Evolutionary conservation across 2,888 invertebrate species (phyloP).

Genomic region (Polyommatus icarus): DNA sequence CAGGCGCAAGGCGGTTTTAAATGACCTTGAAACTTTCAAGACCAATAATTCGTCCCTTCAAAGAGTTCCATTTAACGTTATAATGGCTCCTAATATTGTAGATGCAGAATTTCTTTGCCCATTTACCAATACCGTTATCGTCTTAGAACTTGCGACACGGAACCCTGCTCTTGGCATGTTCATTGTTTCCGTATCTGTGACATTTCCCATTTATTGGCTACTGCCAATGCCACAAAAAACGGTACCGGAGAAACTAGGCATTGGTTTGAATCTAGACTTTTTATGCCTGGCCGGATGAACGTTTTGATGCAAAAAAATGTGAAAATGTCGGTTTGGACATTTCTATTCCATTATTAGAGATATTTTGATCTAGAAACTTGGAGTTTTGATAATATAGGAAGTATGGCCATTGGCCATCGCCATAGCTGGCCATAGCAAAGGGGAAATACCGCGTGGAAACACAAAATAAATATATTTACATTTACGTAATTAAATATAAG

Average conservation of each 20-base stretch:
- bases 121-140: background rate
- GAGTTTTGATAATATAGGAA: background rate
- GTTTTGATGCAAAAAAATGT: background rate
- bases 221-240: slow-evolving; percentile 15
- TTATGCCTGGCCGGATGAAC: background rate
- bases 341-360: background rate
- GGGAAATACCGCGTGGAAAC: background rate
- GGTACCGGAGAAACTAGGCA: slow-evolving; percentile 9
- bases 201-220: background rate
- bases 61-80: too few species aligned
- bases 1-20: too few species aligned
- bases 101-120: too few species aligned
- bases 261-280: slow-evolving; percentile 7
- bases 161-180: background rate
- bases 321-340: background rate
- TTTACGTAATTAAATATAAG: too few species aligned
- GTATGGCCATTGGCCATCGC: too few species aligned
- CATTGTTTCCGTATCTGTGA: slow-evolving; percentile 13
- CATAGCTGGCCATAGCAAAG: background rate
- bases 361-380: background rate
- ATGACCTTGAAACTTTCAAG: too few species aligned
- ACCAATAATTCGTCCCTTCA: too few species aligned
- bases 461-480: background rate
- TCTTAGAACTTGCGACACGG: background rate
- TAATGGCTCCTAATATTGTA: too few species aligned